Base-by-base conservation (phyloP, 2,113 vertebrate genomes). In the Erythrocercus mccallii region DNA sequence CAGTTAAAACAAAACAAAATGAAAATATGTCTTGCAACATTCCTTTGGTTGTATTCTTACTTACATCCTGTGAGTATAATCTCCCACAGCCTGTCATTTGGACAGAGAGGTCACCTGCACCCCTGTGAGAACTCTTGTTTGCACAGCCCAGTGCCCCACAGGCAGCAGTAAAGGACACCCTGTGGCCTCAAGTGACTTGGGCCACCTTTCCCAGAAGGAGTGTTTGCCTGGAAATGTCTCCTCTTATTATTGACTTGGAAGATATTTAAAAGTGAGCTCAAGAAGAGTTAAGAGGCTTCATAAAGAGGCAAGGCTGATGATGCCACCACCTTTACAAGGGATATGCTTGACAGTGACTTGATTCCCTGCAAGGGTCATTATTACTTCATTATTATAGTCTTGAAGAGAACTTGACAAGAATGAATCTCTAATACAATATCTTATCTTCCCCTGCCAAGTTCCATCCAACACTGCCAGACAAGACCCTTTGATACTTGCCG, bases 381-480 rank as follows among this genome's bases (percentile, higher is more conserved):
- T 22, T 30, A 51, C 17, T 81, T 77, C 31, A 12, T 44, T 31
- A 73, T 15, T 56, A 20, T 5, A 56, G 4, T 62, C 37, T 62
- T 15, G 8, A 56, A 68, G 17, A 88, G 27, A 56, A n/a, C 54
- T 25, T 73, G 53, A 23, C 60, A 79, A 47, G 23, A 79, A 79
- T 31, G 2, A 27, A 50, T 50, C 12, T 68, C 53, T 48, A n/a
- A 20, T 0, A 3, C 17, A 79, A 17, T 20, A n/a, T 31, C 14
- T 51, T 23, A 31, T 27, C 31, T 68, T 37, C 23, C 23, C 11
- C 20, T 73, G 42, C 18, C 21, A 48, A 9, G 1, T 16, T 61
- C 10, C 4, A 4, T 45, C n/a, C 53, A 56, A 5, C 15, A 23
- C 14, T n/a, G 10, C 42, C 0, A 0, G 28, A 73, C 11, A 51